Conservation (phyloP, 2,113 vertebrate species). For the Oreochromis spilurus region DNA sequence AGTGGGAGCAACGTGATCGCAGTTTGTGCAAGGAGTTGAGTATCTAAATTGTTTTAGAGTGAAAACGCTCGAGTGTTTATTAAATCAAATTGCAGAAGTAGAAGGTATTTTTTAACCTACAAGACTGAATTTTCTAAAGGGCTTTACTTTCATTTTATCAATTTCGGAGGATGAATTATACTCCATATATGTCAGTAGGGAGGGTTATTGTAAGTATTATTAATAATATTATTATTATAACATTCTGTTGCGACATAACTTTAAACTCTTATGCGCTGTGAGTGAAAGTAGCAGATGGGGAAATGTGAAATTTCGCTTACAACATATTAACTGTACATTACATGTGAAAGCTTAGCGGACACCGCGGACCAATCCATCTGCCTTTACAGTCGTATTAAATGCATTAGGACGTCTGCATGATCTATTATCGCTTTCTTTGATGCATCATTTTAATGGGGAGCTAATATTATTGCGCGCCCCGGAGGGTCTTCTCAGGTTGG, state of each 20-base stretch:
- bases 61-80: neutral
- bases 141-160: neutral
- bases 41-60: neutral
- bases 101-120: neutral
- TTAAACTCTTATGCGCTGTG: neutral
- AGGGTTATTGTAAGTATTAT: neutral
- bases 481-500: slow-evolving; percentile 39
- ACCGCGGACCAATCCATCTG: neutral
- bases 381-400: neutral
- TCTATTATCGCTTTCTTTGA: slow-evolving; percentile 37
- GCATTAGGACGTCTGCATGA: neutral
- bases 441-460: slow-evolving; percentile 42
- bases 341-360: neutral
- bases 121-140: neutral
- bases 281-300: neutral
- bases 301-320: neutral
- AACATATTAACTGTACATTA: neutral
- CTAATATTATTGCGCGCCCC: slow-evolving; percentile 36
- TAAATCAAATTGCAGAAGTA: neutral
- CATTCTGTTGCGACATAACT: neutral
- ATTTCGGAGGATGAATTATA: neutral
- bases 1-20: neutral
- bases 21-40: neutral
- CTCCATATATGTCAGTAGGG: neutral
- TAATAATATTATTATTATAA: neutral